Evolutionary conservation across 2,888 invertebrate genomes (phyloP), one percentile per base, ranked within the genome.

Genomic region (Neocrepidodera transversa): DNA sequence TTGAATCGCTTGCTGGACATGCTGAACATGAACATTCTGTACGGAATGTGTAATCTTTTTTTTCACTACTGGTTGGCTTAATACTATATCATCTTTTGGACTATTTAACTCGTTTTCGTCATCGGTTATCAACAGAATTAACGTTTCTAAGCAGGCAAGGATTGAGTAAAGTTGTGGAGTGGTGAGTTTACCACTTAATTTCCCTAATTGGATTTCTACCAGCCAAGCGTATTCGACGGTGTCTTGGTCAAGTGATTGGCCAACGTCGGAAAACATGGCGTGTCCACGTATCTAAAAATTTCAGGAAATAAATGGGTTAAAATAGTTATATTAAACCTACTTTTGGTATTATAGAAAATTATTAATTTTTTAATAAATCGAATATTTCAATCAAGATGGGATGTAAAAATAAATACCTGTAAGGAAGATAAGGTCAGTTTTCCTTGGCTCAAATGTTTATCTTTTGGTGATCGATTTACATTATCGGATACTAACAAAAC

Each of bases 171-270:
- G 76, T 83, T 91, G 97, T 0, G 96, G 93, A 18, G 92, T 83
- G 0, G 95, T 95, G 43, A 98, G 82, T 74, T 94, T 91, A 0
- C 97, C 97, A 18, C 91, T 93, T 11, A 99, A 80, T 78, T 97
- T 95, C 0, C 98, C 98, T 38, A 98, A 79, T 69, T 96, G 94
- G 2, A 96, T 85, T 79, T 99, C 98, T 71, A 98, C 87, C 70
- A 97, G 83, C 99, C 99, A 99, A 0, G 92, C 95, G 77, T 99
- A 99, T 77, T 99, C 99, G 13, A 98, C 80, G 0, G 97, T 97
- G 71, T 97, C 97, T 78, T 95, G 91, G 72, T 96, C 95, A 14
- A 97, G 83, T 6, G 89, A 87, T 63, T 95, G 85, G 53, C 94
- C 95, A 55, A 93, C 88, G 73, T 93, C 93, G 68, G 97, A 97